These are phyloP conservation scores for Tachyglossus aculeatus DNA, from an alignment of 2,797 vertebrate genomes.

Conservation along the genomic window DNA sequence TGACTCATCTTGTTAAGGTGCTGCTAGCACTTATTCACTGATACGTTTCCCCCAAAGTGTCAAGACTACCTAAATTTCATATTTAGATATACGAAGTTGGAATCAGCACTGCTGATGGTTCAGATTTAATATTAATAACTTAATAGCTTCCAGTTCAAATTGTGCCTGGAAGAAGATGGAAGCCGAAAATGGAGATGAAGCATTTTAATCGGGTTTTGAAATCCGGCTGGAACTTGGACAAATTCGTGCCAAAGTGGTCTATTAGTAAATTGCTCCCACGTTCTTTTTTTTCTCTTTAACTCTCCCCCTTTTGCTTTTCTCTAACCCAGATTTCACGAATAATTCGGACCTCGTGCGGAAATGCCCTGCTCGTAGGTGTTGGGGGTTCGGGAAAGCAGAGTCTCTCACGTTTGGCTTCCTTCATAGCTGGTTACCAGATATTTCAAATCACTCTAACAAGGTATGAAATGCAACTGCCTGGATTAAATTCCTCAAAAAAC, in stretches of 20 bases:
- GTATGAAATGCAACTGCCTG: slow-evolving; percentile 62
- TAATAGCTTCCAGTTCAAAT: too few species aligned
- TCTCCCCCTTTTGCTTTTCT: slow-evolving; percentile 22
- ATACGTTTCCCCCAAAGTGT: background rate
- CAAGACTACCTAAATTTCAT: slow-evolving; percentile 1
- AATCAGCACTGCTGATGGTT: too few species aligned
- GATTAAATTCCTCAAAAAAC: too few species aligned
- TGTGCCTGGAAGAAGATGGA: too few species aligned
- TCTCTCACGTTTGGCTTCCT: slow-evolving; percentile 76
- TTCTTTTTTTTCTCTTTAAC: too few species aligned
- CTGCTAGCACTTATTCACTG: background rate
- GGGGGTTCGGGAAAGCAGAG: slow-evolving; percentile 80
- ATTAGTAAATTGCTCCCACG: too few species aligned
- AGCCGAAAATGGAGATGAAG: too few species aligned
- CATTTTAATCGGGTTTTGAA: too few species aligned
- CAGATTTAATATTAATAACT: too few species aligned
- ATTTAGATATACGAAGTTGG: too few species aligned
- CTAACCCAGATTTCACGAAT: slow-evolving; percentile 74
- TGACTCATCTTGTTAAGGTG: slow-evolving; percentile 80
- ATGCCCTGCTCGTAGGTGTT: slow-evolving; percentile 78
- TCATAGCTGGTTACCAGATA: slow-evolving; percentile 79
- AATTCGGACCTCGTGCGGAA: slow-evolving; percentile 75
- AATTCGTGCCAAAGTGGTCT: too few species aligned
- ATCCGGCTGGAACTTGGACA: too few species aligned
- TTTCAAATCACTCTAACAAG: slow-evolving; percentile 82